Base-by-base conservation (phyloP, 2,888 invertebrate genomes). In the Perizoma flavofasciatum region DNA sequence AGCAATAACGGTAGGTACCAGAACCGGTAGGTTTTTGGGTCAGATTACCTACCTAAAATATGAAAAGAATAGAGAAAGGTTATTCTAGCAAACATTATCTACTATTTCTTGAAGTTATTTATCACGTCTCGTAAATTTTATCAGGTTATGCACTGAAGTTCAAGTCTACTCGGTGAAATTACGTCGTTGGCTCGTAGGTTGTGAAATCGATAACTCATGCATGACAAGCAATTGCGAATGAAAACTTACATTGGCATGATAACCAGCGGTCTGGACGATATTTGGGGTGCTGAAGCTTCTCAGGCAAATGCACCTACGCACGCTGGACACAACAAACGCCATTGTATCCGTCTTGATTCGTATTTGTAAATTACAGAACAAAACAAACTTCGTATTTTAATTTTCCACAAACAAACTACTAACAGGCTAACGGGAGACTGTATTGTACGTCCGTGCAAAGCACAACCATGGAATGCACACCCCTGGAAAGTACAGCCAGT, bases 211-310 rank as follows among this genome's bases (percentile, higher is more conserved):
- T 82, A 80, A 72, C 74, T 75, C 75, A 81, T 83, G 83, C 75
- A 81, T 83, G 83, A 78, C 79, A 79, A n/a, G 22, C 22, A 22
- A 22, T 81, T 81, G 79, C 57, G 22, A 68, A 71, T 67, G 34
- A 70, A 45, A 77, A 93, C 92, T 94, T 85, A 96, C 96, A 81
- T 96, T 96, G 61, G 95, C 95, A 80, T 96, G 96, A 82, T 96
- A 96, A 33, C 93, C 89, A 52, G 94, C 93, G 22, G 93, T 89
- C 66, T 94, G 95, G 55, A 94, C 65, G 43, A 78, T 63, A 63
- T 79, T 83, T 8, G 85, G 72, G 49, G 72, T 85, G 64, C 83
- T 89, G 5, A 86, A 72, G 64, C 79, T 85, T 61, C 78, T 85
- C 35, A 86, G 61, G 69, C 92, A 89, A 52, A 88, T 74, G 66